Percentiles rank a stretch among this genome's conserved stretches.
phyloP scores from a whole-genome alignment of 2,113 vertebrate species.

The Madoqua kirkii region DNA sequence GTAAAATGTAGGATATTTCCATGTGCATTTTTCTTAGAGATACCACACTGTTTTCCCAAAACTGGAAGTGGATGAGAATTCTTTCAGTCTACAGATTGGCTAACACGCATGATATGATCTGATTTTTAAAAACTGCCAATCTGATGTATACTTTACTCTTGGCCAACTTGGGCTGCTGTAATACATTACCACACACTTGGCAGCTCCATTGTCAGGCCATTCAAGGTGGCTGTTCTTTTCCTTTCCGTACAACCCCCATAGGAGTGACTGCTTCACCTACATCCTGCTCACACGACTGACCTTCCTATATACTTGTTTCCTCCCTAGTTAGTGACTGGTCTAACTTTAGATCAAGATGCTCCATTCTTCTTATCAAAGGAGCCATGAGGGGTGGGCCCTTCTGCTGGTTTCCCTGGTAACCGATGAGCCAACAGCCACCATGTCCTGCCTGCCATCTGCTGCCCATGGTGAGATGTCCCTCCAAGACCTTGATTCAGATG shows the following conservation, averaged over 20 bases:
- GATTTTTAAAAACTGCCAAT: neutral
- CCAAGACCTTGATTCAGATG: neutral
- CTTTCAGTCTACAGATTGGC: neutral
- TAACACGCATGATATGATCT: neutral
- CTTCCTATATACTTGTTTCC: neutral
- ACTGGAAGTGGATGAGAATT: neutral
- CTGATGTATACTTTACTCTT: neutral
- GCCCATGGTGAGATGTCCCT: neutral
- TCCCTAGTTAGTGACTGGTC: neutral
- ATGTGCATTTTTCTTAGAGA: neutral
- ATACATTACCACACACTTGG: neutral
- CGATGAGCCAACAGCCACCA: neutral
- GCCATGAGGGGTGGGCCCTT: neutral
- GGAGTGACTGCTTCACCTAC: neutral
- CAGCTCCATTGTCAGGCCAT: neutral
- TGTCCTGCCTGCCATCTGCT: neutral
- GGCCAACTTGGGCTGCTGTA: neutral
- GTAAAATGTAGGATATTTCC: neutral
- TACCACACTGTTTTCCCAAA: neutral
- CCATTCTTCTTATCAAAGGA: neutral
- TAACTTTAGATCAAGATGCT: neutral
- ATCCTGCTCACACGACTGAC: neutral
- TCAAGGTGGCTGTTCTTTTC: neutral
- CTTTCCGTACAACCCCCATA: neutral
- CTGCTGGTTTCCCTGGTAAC: neutral